Conservation (phyloP, 1,140 invertebrate species). For the Leptonema lineaticorne region DNA sequence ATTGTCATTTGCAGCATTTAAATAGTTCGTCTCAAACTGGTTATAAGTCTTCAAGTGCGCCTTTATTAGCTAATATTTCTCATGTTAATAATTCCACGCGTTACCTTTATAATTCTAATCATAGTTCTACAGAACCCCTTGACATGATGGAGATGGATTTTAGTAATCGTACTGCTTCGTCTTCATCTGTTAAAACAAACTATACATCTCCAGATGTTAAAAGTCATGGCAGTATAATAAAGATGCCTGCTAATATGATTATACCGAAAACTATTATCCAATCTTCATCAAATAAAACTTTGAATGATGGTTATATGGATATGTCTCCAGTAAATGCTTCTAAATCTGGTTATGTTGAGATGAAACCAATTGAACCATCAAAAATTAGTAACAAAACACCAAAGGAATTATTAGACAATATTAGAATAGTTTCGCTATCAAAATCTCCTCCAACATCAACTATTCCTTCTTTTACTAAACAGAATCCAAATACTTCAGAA, state of each 20-base stretch:
- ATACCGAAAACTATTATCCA: too few species aligned
- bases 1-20: constrained; percentile 39
- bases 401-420: constrained; percentile 20
- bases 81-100: constrained; percentile 48
- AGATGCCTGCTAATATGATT: not conserved
- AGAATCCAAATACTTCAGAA: constrained; percentile 46
- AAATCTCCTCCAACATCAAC: constrained; percentile 34
- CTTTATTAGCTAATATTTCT: constrained; percentile 51
- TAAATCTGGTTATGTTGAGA: constrained; percentile 45
- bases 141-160: constrained; percentile 83
- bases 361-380: constrained; percentile 40
- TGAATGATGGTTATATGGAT: constrained; percentile 58
- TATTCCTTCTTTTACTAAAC: constrained; percentile 2
- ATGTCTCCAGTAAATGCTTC: constrained; percentile 54
- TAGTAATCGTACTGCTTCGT: constrained; percentile 51
- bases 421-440: constrained; percentile 32
- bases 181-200: constrained; percentile 42
- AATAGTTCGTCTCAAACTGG: constrained; percentile 36
- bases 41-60: constrained; percentile 62
- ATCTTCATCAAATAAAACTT: not conserved
- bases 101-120: constrained; percentile 57
- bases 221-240: constrained; percentile 45
- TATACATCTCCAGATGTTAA: constrained; percentile 44
- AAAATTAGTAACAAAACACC: constrained; percentile 31
- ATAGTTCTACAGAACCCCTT: constrained; percentile 66